These are phyloP conservation scores for Gymnodraco acuticeps DNA, from an alignment of 2,797 vertebrate species.

Conservation along the genomic window DNA sequence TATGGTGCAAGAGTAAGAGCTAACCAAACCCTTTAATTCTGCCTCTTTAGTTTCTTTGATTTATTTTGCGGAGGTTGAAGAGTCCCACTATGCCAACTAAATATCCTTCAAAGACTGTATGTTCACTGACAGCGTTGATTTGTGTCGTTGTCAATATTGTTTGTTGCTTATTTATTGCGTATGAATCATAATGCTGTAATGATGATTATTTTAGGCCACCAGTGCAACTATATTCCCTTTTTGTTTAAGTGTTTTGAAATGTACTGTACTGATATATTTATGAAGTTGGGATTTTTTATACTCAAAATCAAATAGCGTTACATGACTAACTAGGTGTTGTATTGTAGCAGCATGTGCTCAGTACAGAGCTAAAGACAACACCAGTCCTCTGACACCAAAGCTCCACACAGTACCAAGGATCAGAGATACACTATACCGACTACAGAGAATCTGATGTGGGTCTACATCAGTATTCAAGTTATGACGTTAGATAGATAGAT, in stretches of 20 bases:
- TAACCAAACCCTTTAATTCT: conserved; percentile 86
- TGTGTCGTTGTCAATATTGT: conserved; percentile 74
- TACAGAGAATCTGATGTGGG: conserved; percentile 50
- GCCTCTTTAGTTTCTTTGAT: conserved; percentile 65
- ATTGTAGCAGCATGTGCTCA: conserved; percentile 78
- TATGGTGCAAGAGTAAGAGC: conserved; percentile 82
- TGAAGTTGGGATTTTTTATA: conserved; percentile 42
- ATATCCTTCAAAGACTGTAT: conserved; percentile 68
- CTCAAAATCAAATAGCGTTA: conserved; percentile 59
- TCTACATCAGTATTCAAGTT: conserved; percentile 41
- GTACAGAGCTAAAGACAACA: conserved; percentile 72
- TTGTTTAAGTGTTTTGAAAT: conserved; percentile 67
- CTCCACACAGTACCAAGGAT: conserved; percentile 60
- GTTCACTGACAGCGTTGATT: conserved; percentile 80
- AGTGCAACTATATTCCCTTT: conserved; percentile 56
- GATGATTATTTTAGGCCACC: conserved; percentile 55
- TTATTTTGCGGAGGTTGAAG: conserved; percentile 51
- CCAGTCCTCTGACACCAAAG: conserved; percentile 76
- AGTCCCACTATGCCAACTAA: conserved; percentile 75
- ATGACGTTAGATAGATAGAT: background rate
- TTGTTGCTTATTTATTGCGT: conserved; percentile 71
- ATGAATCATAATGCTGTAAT: conserved; percentile 71
- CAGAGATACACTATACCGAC: conserved; percentile 30
- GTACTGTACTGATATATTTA: conserved; percentile 56
- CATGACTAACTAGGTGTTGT: conserved; percentile 68